Base-by-base conservation (phyloP, 2,113 vertebrate species). In the Corapipo altera region DNA sequence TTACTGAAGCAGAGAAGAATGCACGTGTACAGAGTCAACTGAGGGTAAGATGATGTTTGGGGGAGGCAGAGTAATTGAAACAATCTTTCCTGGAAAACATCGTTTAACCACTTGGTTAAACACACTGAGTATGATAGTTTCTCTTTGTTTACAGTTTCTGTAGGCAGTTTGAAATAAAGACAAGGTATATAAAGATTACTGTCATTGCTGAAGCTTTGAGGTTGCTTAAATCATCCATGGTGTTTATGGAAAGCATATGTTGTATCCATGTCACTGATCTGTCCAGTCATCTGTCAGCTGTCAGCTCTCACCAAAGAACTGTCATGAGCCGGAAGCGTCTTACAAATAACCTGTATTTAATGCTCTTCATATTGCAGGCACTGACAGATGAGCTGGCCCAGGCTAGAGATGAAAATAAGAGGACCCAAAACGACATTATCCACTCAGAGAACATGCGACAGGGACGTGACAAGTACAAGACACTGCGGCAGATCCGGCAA, bases 401-500 rank as follows among this genome's bases (percentile, higher is more conserved):
- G 64, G 99, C 99, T 21, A 97, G 98, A 22, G 98, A 99, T 22
- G 99, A 99, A 20, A 98, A 98, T 75, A 99, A 99, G 98, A 98
- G 98, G 79, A 99, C 99, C 73, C 97, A 98, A 87, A 99, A 99
- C 1, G 99, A 99, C 54, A 87, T 99, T 43, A 98, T 99, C 73
- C 99, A 99, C 98, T 98, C 98, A 0, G 98, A 99, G 97, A 99
- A 99, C 49, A 97, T 99, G 93, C 95, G 98, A 44, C 98, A 97
- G 54, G 99, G 99, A 55, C 99, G 99, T 37, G 99, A 99, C 98
- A 99, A 99, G 97, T 99, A 99, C 98, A 99, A 99, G 98, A 99
- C 99, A 0, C 98, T 99, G 98, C 97, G 99, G 92, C 99, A 99
- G 98, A 99, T 99, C 96, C 97, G 99, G 13, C 98, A 98, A 97